Percentiles rank a stretch among this genome's conserved stretches.
phyloP scores from a whole-genome alignment of 2,797 vertebrate genomes.

The Catamblyrhynchus diadema region DNA sequence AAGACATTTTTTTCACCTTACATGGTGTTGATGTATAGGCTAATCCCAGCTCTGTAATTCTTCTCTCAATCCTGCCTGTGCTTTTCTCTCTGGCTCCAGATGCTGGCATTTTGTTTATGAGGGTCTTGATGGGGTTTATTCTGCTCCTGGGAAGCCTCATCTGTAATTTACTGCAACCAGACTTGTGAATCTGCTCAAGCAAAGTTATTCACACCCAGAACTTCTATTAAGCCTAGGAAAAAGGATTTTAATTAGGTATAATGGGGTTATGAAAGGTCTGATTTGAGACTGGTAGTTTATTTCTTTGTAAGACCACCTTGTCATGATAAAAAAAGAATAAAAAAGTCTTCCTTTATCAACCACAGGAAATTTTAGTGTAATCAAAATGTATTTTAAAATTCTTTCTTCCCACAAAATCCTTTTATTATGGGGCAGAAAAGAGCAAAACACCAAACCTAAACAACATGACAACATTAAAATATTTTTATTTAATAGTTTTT shows the following conservation, averaged over 20 bases:
- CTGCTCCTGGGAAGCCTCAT: slow-evolving; percentile 48
- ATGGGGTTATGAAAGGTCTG: not conserved
- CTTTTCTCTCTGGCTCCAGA: slow-evolving; percentile 40
- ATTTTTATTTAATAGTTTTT: not conserved
- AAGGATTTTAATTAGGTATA: slow-evolving; percentile 18
- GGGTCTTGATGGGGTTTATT: slow-evolving; percentile 51
- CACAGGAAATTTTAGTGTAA: not conserved
- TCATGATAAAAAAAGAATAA: not conserved
- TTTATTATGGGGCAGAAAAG: not conserved
- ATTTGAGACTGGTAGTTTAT: not conserved
- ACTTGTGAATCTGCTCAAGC: slow-evolving; percentile 28
- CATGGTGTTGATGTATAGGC: slow-evolving; percentile 5
- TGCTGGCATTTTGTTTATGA: slow-evolving; percentile 67
- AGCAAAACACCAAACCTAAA: not conserved
- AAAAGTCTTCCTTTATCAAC: not conserved
- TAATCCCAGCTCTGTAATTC: slow-evolving; percentile 24
- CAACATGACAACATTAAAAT: not conserved
- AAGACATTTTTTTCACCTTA: not conserved
- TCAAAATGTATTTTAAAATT: not conserved
- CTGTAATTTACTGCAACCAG: slow-evolving; percentile 9
- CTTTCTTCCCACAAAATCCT: not conserved
- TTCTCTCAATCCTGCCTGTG: not conserved
- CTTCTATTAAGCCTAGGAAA: slow-evolving; percentile 12
- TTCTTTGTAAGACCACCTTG: not conserved
- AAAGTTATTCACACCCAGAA: slow-evolving; percentile 31